A percentile compares a stretch with the other conserved stretches of the same genome.
Conservation (phyloP, 2,888 invertebrate species). For the Macrostomum cliftonense region DNA sequence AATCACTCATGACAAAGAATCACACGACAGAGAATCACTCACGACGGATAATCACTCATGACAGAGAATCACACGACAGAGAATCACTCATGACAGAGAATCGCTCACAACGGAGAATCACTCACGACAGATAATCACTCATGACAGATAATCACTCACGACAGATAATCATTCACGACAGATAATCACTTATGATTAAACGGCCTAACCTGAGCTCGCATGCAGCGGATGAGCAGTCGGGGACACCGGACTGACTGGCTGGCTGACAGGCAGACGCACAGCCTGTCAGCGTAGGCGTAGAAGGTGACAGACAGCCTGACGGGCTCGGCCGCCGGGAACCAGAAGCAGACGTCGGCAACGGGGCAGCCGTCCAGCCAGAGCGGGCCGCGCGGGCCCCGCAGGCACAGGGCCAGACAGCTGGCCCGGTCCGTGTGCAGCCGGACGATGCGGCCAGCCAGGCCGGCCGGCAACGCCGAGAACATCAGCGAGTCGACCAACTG, state of each 20-base stretch:
- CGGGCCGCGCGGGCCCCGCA: conserved; percentile 26
- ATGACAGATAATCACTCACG: too few species aligned
- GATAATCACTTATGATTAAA: too few species aligned
- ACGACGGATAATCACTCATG: too few species aligned
- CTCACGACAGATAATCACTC: too few species aligned
- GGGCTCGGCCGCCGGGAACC: conserved; percentile 40
- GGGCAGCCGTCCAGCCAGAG: conserved; percentile 41
- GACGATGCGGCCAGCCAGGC: conserved; percentile 20
- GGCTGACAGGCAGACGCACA: conserved; percentile 41
- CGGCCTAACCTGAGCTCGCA: too few species aligned
- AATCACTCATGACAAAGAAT: too few species aligned
- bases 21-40: too few species aligned
- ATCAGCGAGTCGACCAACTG: conserved; percentile 37
- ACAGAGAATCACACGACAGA: too few species aligned
- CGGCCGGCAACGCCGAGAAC: conserved; percentile 33
- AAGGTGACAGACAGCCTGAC: conserved; percentile 42
- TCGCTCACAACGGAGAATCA: too few species aligned
- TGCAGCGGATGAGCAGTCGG: too few species aligned
- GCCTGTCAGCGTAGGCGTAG: conserved; percentile 42
- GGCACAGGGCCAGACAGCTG: conserved; percentile 35
- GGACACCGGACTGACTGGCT: conserved; percentile 25
- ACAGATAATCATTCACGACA: too few species aligned
- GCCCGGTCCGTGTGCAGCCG: conserved; percentile 36
- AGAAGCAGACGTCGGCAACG: conserved; percentile 24
- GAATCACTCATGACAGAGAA: too few species aligned